These are phyloP conservation scores for Myopa tessellatipennis DNA, from an alignment of 2,888 invertebrate genomes.

Conservation along the genomic window DNA sequence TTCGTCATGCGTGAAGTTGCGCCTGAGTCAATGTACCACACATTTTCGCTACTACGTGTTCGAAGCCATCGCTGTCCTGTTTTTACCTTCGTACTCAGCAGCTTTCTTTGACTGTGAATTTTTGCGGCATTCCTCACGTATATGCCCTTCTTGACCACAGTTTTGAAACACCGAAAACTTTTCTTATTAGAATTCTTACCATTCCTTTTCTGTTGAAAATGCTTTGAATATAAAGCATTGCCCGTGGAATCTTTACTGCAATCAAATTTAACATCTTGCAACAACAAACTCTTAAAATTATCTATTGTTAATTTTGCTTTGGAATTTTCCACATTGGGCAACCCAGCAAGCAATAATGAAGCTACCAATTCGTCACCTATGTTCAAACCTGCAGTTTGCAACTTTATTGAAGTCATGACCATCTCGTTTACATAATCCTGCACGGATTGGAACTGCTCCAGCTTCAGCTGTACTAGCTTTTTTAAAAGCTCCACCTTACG, in stretches of 20 bases:
- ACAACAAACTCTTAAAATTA: conserved; percentile 35
- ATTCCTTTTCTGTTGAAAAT: conserved; percentile 11
- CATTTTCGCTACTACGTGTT: neutral
- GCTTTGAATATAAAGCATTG: conserved; percentile 32
- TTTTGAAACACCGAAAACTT: conserved; percentile 32
- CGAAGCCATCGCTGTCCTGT: conserved; percentile 3
- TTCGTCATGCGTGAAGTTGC: conserved; percentile 3
- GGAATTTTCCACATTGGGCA: conserved; percentile 36
- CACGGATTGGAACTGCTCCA: conserved; percentile 40
- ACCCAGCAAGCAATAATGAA: conserved; percentile 43
- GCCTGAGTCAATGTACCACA: neutral
- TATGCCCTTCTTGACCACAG: conserved; percentile 41
- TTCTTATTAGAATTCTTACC: neutral
- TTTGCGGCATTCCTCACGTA: neutral
- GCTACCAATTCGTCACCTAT: conserved; percentile 46
- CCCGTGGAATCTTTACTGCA: neutral
- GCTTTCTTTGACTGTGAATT: neutral
- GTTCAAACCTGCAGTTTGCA: conserved; percentile 43
- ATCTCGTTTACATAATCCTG: conserved; percentile 46
- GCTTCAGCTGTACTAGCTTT: conserved; percentile 41
- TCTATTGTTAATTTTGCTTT: conserved; percentile 7
- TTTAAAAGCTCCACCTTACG: conserved; percentile 44
- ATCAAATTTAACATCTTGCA: conserved; percentile 43
- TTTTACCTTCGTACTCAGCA: conserved; percentile 10
- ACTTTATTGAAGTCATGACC: conserved; percentile 43